These are phyloP conservation scores for Ceratina australensis DNA, from an alignment of 1,140 invertebrate genomes.

Conservation along the genomic window DNA sequence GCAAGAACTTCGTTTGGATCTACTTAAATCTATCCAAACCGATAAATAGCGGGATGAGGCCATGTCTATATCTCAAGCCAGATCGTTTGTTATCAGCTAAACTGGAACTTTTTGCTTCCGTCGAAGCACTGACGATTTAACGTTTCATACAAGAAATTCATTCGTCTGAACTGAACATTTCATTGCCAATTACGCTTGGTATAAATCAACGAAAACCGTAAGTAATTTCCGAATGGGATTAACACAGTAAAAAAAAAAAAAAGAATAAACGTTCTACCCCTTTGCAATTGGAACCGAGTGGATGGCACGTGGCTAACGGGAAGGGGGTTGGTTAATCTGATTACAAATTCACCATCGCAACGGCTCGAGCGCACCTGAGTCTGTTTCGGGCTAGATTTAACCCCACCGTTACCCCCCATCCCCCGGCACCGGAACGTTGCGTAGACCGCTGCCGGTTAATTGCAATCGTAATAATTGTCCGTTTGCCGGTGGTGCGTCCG, in stretches of 20 bases:
- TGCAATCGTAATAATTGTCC: constrained; percentile 71
- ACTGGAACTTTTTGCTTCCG: no score
- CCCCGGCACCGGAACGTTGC: constrained; percentile 27
- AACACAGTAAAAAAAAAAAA: constrained; percentile 29
- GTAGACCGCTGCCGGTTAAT: constrained; percentile 48
- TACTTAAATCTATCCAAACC: no score
- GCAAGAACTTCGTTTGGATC: no score
- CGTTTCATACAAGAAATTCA: no score
- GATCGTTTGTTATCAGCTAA: no score
- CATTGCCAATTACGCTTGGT: no score
- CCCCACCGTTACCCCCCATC: constrained; percentile 33
- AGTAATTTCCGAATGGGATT: constrained; percentile 6
- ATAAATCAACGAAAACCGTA: no score
- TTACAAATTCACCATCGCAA: constrained; percentile 74
- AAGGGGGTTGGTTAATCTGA: constrained; percentile 70
- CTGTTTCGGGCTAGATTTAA: constrained; percentile 65
- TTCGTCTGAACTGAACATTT: no score
- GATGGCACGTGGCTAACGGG: constrained; percentile 56
- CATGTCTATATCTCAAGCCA: no score
- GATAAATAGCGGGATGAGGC: no score
- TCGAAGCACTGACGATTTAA: no score
- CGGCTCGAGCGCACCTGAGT: constrained; percentile 69
- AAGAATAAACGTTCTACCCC: constrained; percentile 24
- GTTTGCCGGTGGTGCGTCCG: constrained; percentile 9
- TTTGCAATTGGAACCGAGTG: constrained; percentile 10